Evolutionary conservation across 2,888 invertebrate genomes (phyloP).

Genomic region (Aleiodes testaceus): DNA sequence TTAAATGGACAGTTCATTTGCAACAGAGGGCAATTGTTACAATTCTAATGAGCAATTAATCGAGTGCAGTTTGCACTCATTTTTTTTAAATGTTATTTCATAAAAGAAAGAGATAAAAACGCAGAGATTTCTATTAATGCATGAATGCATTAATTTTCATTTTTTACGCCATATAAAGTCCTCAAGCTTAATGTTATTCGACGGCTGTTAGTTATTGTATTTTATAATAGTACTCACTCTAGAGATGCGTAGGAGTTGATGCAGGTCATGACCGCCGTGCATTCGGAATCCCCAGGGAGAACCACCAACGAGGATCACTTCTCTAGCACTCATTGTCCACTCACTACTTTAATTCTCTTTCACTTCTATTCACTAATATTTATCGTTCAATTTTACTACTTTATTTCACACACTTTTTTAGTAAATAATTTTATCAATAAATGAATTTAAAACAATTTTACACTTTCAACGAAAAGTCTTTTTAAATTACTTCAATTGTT

Average conservation of each 20-base stretch:
- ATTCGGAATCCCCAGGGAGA: conserved; percentile 93
- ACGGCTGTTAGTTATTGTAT: too few relatives aligned
- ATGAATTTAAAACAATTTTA: background rate
- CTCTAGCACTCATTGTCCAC: conserved; percentile 78
- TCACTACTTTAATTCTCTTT: conserved; percentile 7
- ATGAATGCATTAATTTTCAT: too few relatives aligned
- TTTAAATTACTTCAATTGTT: background rate
- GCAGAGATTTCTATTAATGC: too few relatives aligned
- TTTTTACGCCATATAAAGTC: too few relatives aligned
- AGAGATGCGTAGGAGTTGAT: conserved; percentile 85
- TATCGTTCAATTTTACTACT: conserved; percentile 29
- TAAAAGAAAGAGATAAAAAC: too few relatives aligned
- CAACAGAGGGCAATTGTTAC: too few relatives aligned
- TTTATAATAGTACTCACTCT: conserved; percentile 77
- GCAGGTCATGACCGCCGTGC: conserved; percentile 87
- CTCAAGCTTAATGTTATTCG: too few relatives aligned
- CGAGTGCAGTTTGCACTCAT: too few relatives aligned
- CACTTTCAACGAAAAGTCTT: background rate
- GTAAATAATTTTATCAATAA: background rate
- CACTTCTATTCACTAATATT: conserved; percentile 11
- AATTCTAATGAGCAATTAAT: too few relatives aligned
- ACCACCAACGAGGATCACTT: conserved; percentile 86
- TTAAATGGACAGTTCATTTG: too few relatives aligned
- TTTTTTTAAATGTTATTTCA: too few relatives aligned
- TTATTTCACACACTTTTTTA: conserved; percentile 15